Base-by-base conservation (phyloP, 35 echinoderm and acorn worm species). In the Apostichopus parvimensis region DNA sequence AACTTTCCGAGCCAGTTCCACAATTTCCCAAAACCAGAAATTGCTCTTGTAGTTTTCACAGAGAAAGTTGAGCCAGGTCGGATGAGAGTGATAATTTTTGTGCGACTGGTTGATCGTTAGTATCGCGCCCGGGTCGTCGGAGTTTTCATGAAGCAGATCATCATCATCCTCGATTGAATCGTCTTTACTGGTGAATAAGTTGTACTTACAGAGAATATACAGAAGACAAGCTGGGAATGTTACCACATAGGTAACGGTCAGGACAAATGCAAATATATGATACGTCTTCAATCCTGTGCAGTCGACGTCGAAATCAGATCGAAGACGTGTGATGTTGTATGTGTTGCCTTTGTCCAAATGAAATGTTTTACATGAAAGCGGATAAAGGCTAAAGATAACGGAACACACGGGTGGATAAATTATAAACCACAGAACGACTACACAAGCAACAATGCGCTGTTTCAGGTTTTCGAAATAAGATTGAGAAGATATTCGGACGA, bases 21-120 rank as follows among this genome's bases (percentile, higher is more conserved):
- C 57, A 6, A 94, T 83, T 28, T 94, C 93, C 93, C 93, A 94
- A 61, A 82, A 94, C 93, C 93, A 94, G 73, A 82, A 94, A 22
- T 94, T 58, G 1, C 57, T 64, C 75, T 91, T 94, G 66, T 94
- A 94, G 79, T 94, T 94, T 85, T 94, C 93, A 56, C 79, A 86
- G 11, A 94, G 53, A 73, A 94, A 94, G 26, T 52, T 59, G 4
- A 92, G 10, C 91, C 91, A 92, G 1, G 34, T 1, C 12, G 91
- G 77, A 28, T 17, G 18, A 20, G 18, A 10, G 6, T 6, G 45
- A 8, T 57, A 90, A 0, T 73, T 75, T 77, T 5, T 21, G 57
- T 89, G 14, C 13, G 8, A 8, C 3, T 83, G 7, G 18, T 73
- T 90, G 26, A 53, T 26, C 6, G 9, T 15, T 65, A 66, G 6